These are phyloP conservation scores for Apodemia zela DNA, from an alignment of 2,888 invertebrate genomes.

Conservation along the genomic window DNA sequence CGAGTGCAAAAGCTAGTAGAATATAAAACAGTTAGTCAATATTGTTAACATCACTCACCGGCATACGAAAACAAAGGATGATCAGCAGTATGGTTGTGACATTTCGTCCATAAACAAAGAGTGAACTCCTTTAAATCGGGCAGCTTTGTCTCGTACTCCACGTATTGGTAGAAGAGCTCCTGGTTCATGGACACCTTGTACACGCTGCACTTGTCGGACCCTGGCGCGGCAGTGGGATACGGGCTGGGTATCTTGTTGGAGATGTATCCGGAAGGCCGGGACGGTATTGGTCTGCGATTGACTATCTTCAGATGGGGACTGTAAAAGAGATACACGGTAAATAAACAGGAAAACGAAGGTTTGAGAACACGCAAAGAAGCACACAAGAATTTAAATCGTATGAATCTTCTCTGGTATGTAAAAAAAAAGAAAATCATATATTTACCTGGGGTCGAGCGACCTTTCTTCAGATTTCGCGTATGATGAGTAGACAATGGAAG, in stretches of 20 bases:
- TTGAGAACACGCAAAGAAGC: too few relatives aligned
- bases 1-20: too few relatives aligned
- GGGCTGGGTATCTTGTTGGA: conserved; percentile 44
- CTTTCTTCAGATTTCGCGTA: conserved; percentile 50
- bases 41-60: conserved; percentile 74
- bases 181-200: conserved; percentile 86
- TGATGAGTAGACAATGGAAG: conserved; percentile 48
- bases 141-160: conserved; percentile 85
- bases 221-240: conserved; percentile 38
- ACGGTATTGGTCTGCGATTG: conserved; percentile 50
- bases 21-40: too few relatives aligned
- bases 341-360: too few relatives aligned
- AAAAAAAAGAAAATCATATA: too few relatives aligned
- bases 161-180: conserved; percentile 85
- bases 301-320: conserved; percentile 58
- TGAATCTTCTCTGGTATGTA: too few relatives aligned
- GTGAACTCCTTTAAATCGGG: conserved; percentile 92
- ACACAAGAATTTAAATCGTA: too few relatives aligned
- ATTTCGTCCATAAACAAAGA: conserved; percentile 90
- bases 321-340: conserved; percentile 29
- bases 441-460: conserved; percentile 52
- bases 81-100: conserved; percentile 89
- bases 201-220: conserved; percentile 82
- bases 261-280: conserved; percentile 37
- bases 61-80: conserved; percentile 92